Conservation (phyloP, 1,140 invertebrate species). For the Sinella curviseta region DNA sequence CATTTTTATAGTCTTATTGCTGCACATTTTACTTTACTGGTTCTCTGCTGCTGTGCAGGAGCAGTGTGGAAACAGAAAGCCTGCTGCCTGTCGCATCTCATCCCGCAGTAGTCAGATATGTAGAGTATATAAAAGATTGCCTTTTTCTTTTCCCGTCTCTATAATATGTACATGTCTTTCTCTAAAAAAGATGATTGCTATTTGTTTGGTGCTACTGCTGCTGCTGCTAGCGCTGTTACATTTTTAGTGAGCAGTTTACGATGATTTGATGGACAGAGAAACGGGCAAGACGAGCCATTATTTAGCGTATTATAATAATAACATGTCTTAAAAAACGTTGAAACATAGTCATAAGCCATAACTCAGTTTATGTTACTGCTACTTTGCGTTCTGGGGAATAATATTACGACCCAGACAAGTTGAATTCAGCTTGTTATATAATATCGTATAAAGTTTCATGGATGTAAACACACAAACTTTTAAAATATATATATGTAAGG, state of each 20-base stretch:
- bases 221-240: not conserved
- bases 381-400: not conserved
- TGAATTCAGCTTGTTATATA: not conserved
- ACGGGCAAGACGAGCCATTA: conserved; percentile 29
- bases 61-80: too few species aligned
- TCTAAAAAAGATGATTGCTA: too few species aligned
- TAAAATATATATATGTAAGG: too few species aligned
- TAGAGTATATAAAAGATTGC: too few species aligned
- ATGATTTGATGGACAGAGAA: conserved; percentile 31
- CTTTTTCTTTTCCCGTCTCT: not conserved
- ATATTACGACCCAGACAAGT: not conserved
- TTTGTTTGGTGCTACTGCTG: not conserved
- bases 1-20: not conserved
- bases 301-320: conserved; percentile 34
- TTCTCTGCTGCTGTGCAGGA: too few species aligned
- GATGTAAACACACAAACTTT: too few species aligned
- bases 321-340: conserved; percentile 29
- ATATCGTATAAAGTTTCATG: too few species aligned
- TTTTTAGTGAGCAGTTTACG: conserved; percentile 29
- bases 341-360: conserved; percentile 29
- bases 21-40: not conserved
- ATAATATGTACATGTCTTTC: too few species aligned
- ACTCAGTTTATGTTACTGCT: conserved; percentile 35
- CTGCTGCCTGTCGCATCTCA: too few species aligned
- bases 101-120: too few species aligned